Evolutionary conservation across 2,888 invertebrate species (phyloP).

Genomic region (Drosophila flavopinicola): DNA sequence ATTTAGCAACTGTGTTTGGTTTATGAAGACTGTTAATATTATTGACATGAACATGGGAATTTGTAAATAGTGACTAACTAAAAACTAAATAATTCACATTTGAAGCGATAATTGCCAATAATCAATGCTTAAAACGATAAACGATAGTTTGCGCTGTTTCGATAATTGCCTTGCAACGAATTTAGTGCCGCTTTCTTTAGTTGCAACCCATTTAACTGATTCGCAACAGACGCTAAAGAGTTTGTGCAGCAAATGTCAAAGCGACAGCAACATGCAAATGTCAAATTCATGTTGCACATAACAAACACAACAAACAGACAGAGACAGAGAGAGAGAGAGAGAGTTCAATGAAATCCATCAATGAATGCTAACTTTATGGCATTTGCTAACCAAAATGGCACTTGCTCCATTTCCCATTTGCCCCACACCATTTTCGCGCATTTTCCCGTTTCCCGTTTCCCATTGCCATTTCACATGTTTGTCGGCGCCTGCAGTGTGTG

Average conservation of each 20-base stretch:
- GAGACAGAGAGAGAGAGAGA: not conserved
- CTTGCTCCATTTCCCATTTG: slow-evolving; percentile 63
- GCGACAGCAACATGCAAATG: slow-evolving; percentile 12
- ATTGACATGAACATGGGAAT: too few relatives aligned
- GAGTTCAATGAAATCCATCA: slow-evolving; percentile 29
- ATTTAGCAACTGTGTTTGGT: too few relatives aligned
- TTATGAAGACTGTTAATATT: too few relatives aligned
- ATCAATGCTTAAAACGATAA: not conserved
- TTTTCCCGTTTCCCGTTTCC: slow-evolving; percentile 52
- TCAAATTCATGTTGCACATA: slow-evolving; percentile 23
- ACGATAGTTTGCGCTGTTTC: not conserved
- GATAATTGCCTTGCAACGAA: slow-evolving; percentile 5
- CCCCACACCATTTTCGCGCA: slow-evolving; percentile 7
- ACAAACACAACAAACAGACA: not conserved
- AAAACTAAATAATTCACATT: not conserved
- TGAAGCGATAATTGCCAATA: slow-evolving; percentile 1
- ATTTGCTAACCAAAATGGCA: slow-evolving; percentile 37
- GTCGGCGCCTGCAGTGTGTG: slow-evolving; percentile 59
- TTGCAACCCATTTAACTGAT: not conserved
- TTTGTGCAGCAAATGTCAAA: slow-evolving; percentile 14
- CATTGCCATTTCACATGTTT: slow-evolving; percentile 43
- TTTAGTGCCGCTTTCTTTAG: not conserved
- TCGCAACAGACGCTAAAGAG: not conserved
- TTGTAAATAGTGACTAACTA: too few relatives aligned
- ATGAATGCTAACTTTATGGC: slow-evolving; percentile 48